phyloP scores from a whole-genome alignment of 2,113 vertebrate genomes.

The Phaethon lepturus region DNA sequence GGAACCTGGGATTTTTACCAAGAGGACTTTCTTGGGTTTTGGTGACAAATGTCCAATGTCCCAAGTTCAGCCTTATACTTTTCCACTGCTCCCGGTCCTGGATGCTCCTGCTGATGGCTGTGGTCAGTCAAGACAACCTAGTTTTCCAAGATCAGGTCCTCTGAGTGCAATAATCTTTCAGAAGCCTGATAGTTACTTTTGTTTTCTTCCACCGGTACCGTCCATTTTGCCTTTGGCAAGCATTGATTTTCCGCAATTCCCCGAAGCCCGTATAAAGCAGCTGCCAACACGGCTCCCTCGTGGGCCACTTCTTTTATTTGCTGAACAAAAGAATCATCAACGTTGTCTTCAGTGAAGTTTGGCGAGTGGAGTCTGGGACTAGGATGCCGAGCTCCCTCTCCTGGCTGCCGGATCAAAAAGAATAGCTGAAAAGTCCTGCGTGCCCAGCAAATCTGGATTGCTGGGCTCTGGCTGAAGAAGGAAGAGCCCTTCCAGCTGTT shows the following conservation, averaged over 20 bases:
- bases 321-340: conserved; percentile 64
- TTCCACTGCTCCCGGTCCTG: background rate
- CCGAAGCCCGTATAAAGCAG: conserved; percentile 45
- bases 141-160: background rate
- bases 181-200: background rate
- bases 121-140: background rate
- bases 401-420: conserved; percentile 57
- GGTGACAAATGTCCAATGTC: fast-evolving
- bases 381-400: conserved; percentile 67
- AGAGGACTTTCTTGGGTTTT: background rate
- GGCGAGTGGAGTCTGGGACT: background rate
- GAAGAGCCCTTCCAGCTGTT: background rate
- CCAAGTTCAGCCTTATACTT: background rate
- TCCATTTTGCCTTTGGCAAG: conserved; percentile 60
- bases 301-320: conserved; percentile 63
- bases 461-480: background rate
- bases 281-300: conserved; percentile 60
- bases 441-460: background rate
- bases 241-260: conserved; percentile 60
- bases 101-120: background rate
- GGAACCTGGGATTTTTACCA: background rate
- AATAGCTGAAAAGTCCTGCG: background rate
- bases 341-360: conserved; percentile 26
- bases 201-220: conserved; percentile 4
- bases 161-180: background rate